Conservation (phyloP, 2,113 vertebrate genomes). For the Heterocephalus glaber region DNA sequence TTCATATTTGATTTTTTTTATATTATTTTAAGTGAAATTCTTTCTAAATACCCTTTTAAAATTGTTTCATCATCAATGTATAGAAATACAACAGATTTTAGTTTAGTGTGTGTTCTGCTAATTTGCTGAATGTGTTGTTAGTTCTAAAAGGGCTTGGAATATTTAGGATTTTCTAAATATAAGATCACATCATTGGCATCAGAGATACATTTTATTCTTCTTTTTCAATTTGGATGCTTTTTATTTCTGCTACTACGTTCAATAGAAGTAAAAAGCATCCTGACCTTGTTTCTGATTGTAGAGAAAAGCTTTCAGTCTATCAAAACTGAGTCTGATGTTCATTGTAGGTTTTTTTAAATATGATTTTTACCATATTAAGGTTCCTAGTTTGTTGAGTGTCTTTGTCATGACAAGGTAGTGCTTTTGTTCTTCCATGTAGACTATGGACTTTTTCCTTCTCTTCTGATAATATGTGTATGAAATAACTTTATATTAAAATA, state of each 20-base stretch:
- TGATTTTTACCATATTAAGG: not conserved
- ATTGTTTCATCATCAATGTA: not conserved
- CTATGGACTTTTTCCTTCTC: not conserved
- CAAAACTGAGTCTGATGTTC: not conserved
- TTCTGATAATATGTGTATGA: not conserved
- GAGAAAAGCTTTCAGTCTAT: not conserved
- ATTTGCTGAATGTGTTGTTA: not conserved
- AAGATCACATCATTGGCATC: not conserved
- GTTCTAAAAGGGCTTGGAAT: not conserved
- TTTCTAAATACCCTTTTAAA: not conserved
- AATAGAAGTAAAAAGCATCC: not conserved
- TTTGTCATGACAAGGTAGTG: not conserved
- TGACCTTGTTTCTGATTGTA: not conserved
- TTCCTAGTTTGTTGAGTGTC: not conserved
- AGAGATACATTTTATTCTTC: not conserved
- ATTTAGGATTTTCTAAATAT: not conserved
- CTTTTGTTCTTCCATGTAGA: not conserved
- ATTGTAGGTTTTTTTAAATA: not conserved
- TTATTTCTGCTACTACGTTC: not conserved
- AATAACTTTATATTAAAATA: not conserved
- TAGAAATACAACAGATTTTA: not conserved
- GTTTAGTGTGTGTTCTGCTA: not conserved
- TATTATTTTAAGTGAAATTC: not conserved
- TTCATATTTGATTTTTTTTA: not conserved
- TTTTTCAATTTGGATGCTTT: not conserved